Evolutionary conservation across 35 echinoderm and acorn worm species (phyloP).

Genomic region (Diadema setosum): DNA sequence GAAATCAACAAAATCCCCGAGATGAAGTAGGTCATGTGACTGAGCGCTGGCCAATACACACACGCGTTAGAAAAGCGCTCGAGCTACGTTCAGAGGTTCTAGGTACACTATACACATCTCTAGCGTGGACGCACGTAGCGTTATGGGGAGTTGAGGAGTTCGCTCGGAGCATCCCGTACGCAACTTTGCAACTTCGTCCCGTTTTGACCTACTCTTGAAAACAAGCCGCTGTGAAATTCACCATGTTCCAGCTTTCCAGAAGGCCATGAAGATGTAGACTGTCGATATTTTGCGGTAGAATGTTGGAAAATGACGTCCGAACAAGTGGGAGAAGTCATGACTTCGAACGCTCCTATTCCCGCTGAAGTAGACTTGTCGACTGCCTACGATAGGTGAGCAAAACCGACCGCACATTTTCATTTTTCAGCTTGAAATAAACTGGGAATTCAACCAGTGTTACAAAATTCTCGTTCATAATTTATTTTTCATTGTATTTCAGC

Average conservation of each 20-base stretch:
- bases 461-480: conserved; percentile 13
- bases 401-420: neutral
- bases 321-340: conserved; percentile 76
- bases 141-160: neutral
- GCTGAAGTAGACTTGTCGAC: conserved; percentile 63
- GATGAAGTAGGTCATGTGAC: neutral
- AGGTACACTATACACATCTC: neutral
- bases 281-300: conserved; percentile 45
- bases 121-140: neutral
- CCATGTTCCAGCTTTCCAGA: conserved; percentile 37
- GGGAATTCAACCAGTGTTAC: too few species aligned
- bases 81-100: neutral
- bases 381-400: conserved; percentile 82
- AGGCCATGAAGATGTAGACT: conserved; percentile 39
- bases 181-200: conserved; percentile 32
- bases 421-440: neutral
- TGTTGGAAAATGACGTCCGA: conserved; percentile 77
- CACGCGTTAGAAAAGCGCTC: neutral
- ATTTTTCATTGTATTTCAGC: conserved; percentile 56
- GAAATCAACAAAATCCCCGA: neutral
- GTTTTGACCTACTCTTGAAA: neutral
- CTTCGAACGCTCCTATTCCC: conserved; percentile 57
- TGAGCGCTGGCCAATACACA: neutral
- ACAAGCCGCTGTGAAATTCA: conserved; percentile 19
- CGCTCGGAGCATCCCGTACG: conserved; percentile 13